phyloP scores from a whole-genome alignment of 2,888 invertebrate species.

The Zele albiditarsus region DNA sequence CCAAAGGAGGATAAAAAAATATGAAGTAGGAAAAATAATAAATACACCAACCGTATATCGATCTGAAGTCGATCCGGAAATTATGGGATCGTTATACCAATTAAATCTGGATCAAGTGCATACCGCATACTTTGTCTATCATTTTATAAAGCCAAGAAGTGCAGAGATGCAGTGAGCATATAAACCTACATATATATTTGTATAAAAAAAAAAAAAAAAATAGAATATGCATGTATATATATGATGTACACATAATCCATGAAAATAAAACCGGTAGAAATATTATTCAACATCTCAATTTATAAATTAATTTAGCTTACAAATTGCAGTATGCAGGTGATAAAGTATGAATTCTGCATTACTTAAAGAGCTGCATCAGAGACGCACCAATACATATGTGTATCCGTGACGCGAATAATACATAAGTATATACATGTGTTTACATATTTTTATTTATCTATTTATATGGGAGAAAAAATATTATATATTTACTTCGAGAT shows the following conservation, averaged over 20 bases:
- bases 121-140: neutral
- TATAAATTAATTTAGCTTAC: slow-evolving; percentile 9
- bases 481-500: neutral
- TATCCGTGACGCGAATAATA: neutral
- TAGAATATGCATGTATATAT: no score
- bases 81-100: slow-evolving; percentile 19
- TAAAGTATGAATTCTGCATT: slow-evolving; percentile 2
- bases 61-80: neutral
- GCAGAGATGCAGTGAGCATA: neutral
- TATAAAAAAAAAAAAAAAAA: neutral
- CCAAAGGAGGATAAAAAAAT: neutral
- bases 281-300: slow-evolving; percentile 7
- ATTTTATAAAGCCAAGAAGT: neutral
- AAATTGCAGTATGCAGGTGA: neutral
- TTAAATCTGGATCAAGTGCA: slow-evolving; percentile 28
- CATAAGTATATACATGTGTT: neutral
- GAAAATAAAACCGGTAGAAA: neutral
- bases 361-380: neutral
- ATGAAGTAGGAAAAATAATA: slow-evolving; percentile 3
- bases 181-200: neutral
- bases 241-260: neutral
- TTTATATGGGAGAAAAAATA: neutral
- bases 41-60: slow-evolving; percentile 8
- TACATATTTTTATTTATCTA: neutral
- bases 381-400: slow-evolving; percentile 4